A percentile compares a stretch with the other conserved stretches of the same genome.
phyloP scores from a whole-genome alignment of 2,888 invertebrate genomes.

The Trissoscelio sp. region DNA sequence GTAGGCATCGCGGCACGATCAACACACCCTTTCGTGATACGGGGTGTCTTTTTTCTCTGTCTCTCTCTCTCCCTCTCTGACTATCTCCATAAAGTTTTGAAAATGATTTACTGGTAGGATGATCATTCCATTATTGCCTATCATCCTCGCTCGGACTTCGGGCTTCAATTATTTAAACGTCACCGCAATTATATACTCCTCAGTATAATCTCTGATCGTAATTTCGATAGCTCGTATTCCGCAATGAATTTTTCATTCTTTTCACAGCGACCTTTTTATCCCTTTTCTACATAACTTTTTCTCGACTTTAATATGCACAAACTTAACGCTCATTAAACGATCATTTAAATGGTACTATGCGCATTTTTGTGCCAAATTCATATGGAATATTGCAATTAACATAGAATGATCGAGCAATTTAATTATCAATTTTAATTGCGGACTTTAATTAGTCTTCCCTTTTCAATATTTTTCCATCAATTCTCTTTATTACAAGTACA shows the following conservation, averaged over 20 bases:
- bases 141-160: constrained; percentile 10
- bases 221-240: constrained; percentile 27
- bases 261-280: neutral
- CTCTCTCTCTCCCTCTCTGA: neutral
- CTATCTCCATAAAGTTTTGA: neutral
- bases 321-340: neutral
- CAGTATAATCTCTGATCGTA: constrained; percentile 15
- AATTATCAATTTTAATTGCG: constrained; percentile 41
- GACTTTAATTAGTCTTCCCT: constrained; percentile 27
- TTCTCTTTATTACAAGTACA: neutral
- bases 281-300: neutral
- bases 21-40: constrained; percentile 52
- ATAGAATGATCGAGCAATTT: constrained; percentile 35
- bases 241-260: neutral
- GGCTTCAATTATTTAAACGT: constrained; percentile 33
- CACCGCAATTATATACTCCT: constrained; percentile 33
- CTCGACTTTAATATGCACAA: neutral
- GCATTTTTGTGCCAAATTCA: neutral
- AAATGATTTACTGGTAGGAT: constrained; percentile 43
- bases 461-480: constrained; percentile 14
- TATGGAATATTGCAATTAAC: constrained; percentile 27
- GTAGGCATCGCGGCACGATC: constrained; percentile 23
- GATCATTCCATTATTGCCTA: constrained; percentile 38
- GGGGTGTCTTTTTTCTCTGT: constrained; percentile 37
- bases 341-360: neutral